phyloP scores from a whole-genome alignment of 2,113 vertebrate genomes.

The Psophia crepitans region DNA sequence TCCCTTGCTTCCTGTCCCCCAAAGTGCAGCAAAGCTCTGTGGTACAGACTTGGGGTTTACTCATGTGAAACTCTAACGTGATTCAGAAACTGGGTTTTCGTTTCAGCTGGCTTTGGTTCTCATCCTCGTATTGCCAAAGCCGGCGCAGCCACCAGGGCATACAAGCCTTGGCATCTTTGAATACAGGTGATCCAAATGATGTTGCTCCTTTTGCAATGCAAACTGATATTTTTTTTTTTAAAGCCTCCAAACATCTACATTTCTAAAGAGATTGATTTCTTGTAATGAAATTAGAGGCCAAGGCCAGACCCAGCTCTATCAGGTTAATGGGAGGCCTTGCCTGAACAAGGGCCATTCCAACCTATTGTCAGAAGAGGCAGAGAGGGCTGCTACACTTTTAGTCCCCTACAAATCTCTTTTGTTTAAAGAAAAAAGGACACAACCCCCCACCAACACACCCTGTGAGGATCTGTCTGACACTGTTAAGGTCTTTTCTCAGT shows the following conservation, averaged over 20 bases:
- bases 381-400: not conserved
- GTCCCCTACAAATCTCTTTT: not conserved
- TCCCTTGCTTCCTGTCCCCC: not conserved
- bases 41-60: not conserved
- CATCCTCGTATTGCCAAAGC: not conserved
- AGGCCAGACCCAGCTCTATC: not conserved
- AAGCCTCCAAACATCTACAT: not conserved
- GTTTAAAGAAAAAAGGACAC: not conserved
- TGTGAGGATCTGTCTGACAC: not conserved
- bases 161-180: not conserved
- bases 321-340: not conserved
- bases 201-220: not conserved
- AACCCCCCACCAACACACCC: not conserved
- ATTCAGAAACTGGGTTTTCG: not conserved
- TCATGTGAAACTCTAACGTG: not conserved
- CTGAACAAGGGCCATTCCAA: not conserved
- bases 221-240: not conserved
- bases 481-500: not conserved
- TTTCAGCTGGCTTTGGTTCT: not conserved
- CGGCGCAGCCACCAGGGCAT: not conserved
- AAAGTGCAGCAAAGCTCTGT: not conserved
- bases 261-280: not conserved
- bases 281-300: not conserved
- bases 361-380: not conserved
- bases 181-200: not conserved